Base-by-base conservation (phyloP, 30 jellyfish, hydroid and myxozoan genomes). In the Aurelia coerulea region DNA sequence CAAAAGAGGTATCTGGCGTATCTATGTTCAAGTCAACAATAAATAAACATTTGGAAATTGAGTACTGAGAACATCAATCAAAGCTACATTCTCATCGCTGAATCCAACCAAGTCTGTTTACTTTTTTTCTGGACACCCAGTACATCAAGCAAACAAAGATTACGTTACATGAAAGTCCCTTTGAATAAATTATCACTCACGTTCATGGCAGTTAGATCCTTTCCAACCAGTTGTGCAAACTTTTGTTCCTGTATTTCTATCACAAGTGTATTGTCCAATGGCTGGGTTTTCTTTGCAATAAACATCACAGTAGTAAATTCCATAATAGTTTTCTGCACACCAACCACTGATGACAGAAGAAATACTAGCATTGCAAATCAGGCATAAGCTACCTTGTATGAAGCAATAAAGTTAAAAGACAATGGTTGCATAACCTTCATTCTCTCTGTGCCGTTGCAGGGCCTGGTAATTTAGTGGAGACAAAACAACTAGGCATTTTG, bases 141-240 rank as follows among this genome's bases (percentile, higher is more conserved):
- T 39, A 9, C 56, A 46, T 46, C 56, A 46, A 14, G 2, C 29
- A 9, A 46, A 46, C 56, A 46, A 46, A 46, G 56, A 62, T n/a
- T 14, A 62, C 15, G 10, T n/a, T 14, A 13, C 52, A 29, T 18
- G 46, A 14, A 66, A 23, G 46, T 29, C 37, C 19, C 10, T 49
- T 17, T 23, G 65, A 41, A 5, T 13, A 23, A 37, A 32, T 1
- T 2, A 19, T 62, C 17, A 84, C 86, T 32, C 50, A 89, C 97
- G 89, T 80, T 74, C 76, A 58, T 89, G 88, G 77, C 97, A 89
- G 76, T 54, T 54, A 17, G 76, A 71, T n/a, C 97, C 97, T 32
- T 64, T 67, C 97, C 97, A 89, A 14, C 97, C 97, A 53, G 67
- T 59, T 34, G 59, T 34, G 56, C 97, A 89, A 53, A 42, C 73